Evolutionary conservation across 2,113 vertebrate genomes (phyloP), one percentile per base, ranked within the genome.

Genomic region (Pimephales promelas): DNA sequence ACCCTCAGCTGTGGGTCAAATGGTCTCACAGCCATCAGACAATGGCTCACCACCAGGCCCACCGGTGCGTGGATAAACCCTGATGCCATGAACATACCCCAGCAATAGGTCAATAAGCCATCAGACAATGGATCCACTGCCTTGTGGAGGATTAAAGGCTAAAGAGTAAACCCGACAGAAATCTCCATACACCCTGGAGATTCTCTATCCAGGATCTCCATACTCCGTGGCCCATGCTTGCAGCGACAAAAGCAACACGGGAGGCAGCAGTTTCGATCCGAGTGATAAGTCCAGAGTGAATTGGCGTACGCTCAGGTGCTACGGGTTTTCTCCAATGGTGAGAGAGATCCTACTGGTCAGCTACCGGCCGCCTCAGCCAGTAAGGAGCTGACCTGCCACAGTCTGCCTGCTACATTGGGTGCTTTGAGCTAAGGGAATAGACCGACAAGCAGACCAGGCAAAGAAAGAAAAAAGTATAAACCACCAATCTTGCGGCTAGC

Each of bases 301-400:
- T 79, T 47, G 70, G 36, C 68, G 22, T 47, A 75, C 20, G 13
- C 10, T 26, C 26, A 45, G 47, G n/a, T 5, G 13, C 26, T 8
- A 40, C 13, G 26, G 85, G 40, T 54, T 36, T 28, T 24, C 13
- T 62, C 36, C 6, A 4, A 62, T 0, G 54, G 74, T 83, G 49
- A 81, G 62, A 79, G 49, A 26, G 73, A 26, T 45, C 22, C 8
- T 59, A 77, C 16, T 77, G 59, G 82, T 31, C n/a, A 83, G 59
- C 24, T 83, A 66, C 24, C 72, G 22, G 73, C 71, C 5, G 24
- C 84, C 71, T 47, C n/a, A 54, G 34, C 6, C 24, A 86, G 28
- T 28, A 28, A 77, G 47, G 72, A 82, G 72, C 31, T 47, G 47
- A 28, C 79, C 34, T 6, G 61, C 79, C 72, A 70, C 36, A 34